Evolutionary conservation across 2,113 vertebrate genomes (phyloP), one percentile per base, ranked within the genome.

Genomic region (Trogon melanurus): DNA sequence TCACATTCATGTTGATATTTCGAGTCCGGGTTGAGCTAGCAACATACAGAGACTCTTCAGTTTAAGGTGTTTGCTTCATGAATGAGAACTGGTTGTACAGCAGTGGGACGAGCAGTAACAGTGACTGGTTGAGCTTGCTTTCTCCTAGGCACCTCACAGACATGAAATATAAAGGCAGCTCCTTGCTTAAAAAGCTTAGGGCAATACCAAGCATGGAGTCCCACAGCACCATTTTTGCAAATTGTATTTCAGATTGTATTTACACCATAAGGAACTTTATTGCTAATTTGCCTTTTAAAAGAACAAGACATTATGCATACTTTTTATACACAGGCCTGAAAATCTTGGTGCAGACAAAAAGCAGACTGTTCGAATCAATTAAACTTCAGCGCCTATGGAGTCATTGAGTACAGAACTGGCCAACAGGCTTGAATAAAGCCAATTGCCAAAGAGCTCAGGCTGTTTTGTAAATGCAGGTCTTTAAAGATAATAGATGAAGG

Each of bases 101-200:
- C 20, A 75, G 20, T 16, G 50, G 27, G 32, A 41, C 32, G 34
- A 71, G 34, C 61, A 32, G n/a, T 21, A 41, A 17, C 12, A 6
- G 44, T 5, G 61, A 32, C 30, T 1, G 2, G 12, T 7, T 0
- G 1, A 60, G 34, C 11, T 14, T 61, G 51, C 21, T 34, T 38
- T 67, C 66, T 48, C n/a, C 18, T 16, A 79, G 34, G 22, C 41
- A 62, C 23, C 51, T 53, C 10, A 54, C 4, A 36, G 58, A 44
- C 19, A 15, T 41, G 38, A 85, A 72, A 72, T 5, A n/a, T 2
- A 53, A 72, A 85, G 45, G 65, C 45, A 69, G 19, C 1, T 54
- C 70, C 64, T 79, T 50, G 22, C 45, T 60, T 50, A 79, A 70
- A 65, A 30, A 79, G 54, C 27, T 61, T 53, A 53, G 29, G 22